phyloP scores from a whole-genome alignment of 1,140 invertebrate species.

The Zaprionus gabonicus region DNA sequence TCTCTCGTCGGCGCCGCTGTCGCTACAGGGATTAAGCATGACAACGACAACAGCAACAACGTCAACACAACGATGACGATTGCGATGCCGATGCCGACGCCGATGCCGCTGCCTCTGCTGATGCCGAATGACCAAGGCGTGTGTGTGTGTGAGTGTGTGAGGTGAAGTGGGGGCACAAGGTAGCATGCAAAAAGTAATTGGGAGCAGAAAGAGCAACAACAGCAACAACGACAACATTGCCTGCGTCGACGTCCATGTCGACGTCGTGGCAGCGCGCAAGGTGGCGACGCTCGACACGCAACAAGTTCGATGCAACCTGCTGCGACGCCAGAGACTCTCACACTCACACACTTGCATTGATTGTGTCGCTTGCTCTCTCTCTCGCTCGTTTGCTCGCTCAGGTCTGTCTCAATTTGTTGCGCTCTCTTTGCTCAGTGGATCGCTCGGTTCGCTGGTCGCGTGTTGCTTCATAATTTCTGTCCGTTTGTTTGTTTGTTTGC shows the following conservation, averaged over 20 bases:
- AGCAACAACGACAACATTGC: slow-evolving; percentile 25
- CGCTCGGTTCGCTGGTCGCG: slow-evolving; percentile 61
- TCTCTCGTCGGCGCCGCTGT: slow-evolving; percentile 53
- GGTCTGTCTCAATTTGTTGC: slow-evolving; percentile 49
- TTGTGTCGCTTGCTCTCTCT: background rate
- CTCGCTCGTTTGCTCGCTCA: slow-evolving; percentile 9
- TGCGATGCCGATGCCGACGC: slow-evolving; percentile 45
- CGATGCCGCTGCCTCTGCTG: slow-evolving; percentile 26
- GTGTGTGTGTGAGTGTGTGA: slow-evolving; percentile 40
- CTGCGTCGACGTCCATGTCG: slow-evolving; percentile 16
- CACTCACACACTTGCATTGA: slow-evolving; percentile 22
- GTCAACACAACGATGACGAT: slow-evolving; percentile 71
- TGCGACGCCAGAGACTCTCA: slow-evolving; percentile 30
- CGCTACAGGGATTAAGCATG: slow-evolving; percentile 76
- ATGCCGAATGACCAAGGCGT: slow-evolving; percentile 43
- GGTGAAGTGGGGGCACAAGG: slow-evolving; percentile 78
- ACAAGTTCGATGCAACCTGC: slow-evolving; percentile 80
- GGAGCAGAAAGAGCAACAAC: slow-evolving; percentile 76
- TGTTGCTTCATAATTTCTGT: slow-evolving; percentile 59
- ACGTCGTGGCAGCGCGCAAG: slow-evolving; percentile 57
- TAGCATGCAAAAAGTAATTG: slow-evolving; percentile 81
- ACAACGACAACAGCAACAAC: slow-evolving; percentile 54
- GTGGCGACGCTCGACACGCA: slow-evolving; percentile 61
- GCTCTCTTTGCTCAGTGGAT: slow-evolving; percentile 50
- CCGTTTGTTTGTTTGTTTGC: slow-evolving; percentile 73